Base-by-base conservation (phyloP, 2,888 invertebrate genomes). In the Gymnosoma rotundatum region DNA sequence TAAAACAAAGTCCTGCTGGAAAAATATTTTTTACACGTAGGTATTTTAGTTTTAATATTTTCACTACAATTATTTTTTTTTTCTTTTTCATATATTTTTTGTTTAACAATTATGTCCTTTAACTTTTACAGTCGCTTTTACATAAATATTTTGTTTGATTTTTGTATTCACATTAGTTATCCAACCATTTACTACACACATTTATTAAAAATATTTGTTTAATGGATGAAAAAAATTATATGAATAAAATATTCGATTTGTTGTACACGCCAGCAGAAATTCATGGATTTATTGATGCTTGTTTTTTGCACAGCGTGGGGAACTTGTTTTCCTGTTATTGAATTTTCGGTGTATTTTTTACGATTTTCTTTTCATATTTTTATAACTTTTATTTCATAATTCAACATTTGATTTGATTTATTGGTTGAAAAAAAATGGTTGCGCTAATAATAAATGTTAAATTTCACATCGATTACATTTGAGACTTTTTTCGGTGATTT, bases 151-250 rank as follows among this genome's bases (percentile, higher is more conserved):
- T 64, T 75, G n/a, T 74, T 14, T 21, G 8, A 32, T 38, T 25
- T 60, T 50, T 5, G n/a, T 20, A 58, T 16, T 42, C 32, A 1
- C 25, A 66, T 60, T 76, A 67, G 60, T 42, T 12, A 56, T 48
- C 58, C 36, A 58, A 58, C 75, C 58, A 56, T 75, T 12, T 42
- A 12, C 1, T 64, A 58, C 48, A 48, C 66, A 76, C 38, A 76
- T 58, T 67, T 50, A 66, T 67, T 67, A 76, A 67, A 42, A 58
- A 50, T 60, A 67, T 76, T 67, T 76, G 60, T 76, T 66, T 36
- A 56, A 67, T 58, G 52, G 38, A n/a, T 25, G 50, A 12, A 67
- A 60, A 12, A 67, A 60, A 52, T 1, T 36, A 67, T 20, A 60
- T 67, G 38, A 50, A 76, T 76, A 60, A 76, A 60, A 50, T 50